Evolutionary conservation across 2,113 vertebrate species (phyloP).

Genomic region (Melanostigma gelatinosum): DNA sequence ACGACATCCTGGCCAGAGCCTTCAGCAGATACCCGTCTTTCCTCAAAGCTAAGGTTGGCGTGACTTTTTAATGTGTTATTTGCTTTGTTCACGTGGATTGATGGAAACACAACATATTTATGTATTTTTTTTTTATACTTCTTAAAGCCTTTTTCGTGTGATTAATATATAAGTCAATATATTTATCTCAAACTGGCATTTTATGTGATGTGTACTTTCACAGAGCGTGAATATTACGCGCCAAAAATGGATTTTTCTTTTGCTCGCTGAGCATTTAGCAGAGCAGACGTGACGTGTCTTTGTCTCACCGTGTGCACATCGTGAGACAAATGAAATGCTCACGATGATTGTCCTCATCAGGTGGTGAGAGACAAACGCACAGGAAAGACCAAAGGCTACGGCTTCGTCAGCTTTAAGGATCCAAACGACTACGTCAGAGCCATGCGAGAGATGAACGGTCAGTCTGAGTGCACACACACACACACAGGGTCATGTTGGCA

Average conservation of each 20-base stretch:
- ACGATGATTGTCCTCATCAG: conserved; percentile 32
- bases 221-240: too few relatives aligned
- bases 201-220: too few relatives aligned
- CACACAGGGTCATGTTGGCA: too few relatives aligned
- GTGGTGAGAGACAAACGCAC: conserved; percentile 95
- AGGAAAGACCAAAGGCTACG: conserved; percentile 94
- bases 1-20: conserved; percentile 92
- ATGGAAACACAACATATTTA: not conserved
- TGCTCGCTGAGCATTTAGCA: not conserved
- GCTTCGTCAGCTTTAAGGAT: conserved; percentile 95
- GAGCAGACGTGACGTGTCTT: not conserved
- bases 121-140: not conserved
- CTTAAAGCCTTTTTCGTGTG: too few relatives aligned
- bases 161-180: too few relatives aligned
- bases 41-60: conserved; percentile 88
- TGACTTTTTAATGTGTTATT: not conserved
- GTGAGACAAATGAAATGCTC: not conserved
- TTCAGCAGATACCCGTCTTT: conserved; percentile 94
- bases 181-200: too few relatives aligned
- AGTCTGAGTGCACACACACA: conserved; percentile 34
- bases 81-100: not conserved
- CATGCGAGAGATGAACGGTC: conserved; percentile 96
- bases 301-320: not conserved
- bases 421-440: conserved; percentile 93
- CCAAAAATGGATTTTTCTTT: not conserved